Conservation (phyloP, 2,797 vertebrate genomes). For the Molossus molossus region DNA sequence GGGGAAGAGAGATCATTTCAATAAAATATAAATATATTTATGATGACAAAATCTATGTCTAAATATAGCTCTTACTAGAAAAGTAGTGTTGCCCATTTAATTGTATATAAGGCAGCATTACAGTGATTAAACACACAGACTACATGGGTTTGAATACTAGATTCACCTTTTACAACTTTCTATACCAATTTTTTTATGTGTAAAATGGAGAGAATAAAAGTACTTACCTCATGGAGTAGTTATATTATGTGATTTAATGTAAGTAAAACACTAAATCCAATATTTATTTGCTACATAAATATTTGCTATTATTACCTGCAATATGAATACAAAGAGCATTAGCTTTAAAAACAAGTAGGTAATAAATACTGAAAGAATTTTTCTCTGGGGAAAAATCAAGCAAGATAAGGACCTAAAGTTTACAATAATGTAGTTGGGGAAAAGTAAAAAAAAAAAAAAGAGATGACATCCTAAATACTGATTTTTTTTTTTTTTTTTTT, state of each 20-base stretch:
- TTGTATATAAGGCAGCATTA: neutral
- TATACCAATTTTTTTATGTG: conserved; percentile 38
- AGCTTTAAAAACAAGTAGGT: conserved; percentile 54
- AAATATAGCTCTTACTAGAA: conserved; percentile 41
- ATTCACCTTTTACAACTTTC: conserved; percentile 14
- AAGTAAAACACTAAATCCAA: conserved; percentile 32
- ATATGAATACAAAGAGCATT: conserved; percentile 1
- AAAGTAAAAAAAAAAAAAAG: conserved; percentile 43
- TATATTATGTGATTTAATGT: neutral
- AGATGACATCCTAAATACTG: neutral
- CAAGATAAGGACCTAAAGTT: neutral
- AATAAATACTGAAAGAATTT: conserved; percentile 60
- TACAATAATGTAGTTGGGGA: neutral
- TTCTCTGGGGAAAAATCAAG: neutral
- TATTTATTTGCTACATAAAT: conserved; percentile 32
- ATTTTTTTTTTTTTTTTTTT: neutral
- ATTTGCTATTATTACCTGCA: conserved; percentile 39
- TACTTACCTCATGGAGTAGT: conserved; percentile 9
- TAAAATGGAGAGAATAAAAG: conserved; percentile 26
- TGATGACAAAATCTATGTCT: neutral
- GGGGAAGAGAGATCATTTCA: conserved; percentile 1
- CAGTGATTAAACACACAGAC: conserved; percentile 45
- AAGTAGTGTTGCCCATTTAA: neutral
- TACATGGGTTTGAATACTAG: conserved; percentile 23
- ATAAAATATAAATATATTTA: conserved; percentile 52